phyloP scores from a whole-genome alignment of 2,888 invertebrate species.

The Lampropteryx suffumata region DNA sequence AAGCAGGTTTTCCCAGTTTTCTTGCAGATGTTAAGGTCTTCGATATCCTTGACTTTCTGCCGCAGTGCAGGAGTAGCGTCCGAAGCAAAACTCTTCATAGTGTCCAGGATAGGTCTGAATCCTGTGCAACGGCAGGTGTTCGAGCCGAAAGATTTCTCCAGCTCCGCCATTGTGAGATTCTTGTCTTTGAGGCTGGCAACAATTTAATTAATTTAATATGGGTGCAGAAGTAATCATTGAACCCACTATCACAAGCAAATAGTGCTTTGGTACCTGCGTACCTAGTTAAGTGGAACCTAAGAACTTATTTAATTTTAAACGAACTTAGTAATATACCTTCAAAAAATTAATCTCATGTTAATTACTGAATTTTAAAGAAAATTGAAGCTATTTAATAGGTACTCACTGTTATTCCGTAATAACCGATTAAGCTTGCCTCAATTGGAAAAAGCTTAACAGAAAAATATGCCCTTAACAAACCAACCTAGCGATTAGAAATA shows the following conservation, averaged over 20 bases:
- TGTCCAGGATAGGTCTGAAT: constrained; percentile 89
- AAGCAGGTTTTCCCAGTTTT: background rate
- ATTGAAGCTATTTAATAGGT: background rate
- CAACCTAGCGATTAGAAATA: constrained; percentile 23
- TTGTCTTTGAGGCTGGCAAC: constrained; percentile 72
- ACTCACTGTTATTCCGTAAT: background rate
- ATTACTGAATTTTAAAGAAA: background rate
- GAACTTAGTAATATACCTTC: too few relatives aligned
- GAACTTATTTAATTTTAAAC: too few relatives aligned
- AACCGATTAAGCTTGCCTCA: background rate
- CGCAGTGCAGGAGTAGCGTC: constrained; percentile 82
- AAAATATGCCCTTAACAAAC: constrained; percentile 9
- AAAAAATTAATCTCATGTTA: too few relatives aligned
- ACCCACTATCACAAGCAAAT: too few relatives aligned
- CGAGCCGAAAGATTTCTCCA: constrained; percentile 89
- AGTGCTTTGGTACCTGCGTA: too few relatives aligned
- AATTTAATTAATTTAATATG: too few relatives aligned
- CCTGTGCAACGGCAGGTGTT: constrained; percentile 93
- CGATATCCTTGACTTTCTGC: constrained; percentile 74
- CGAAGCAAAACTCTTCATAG: constrained; percentile 87
- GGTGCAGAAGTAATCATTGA: too few relatives aligned
- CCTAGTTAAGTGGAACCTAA: too few relatives aligned
- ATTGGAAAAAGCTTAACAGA: constrained; percentile 7
- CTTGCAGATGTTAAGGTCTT: constrained; percentile 56
- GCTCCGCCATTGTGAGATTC: constrained; percentile 84